phyloP scores from a whole-genome alignment of 2,797 vertebrate species.

The Poecilia gillii region DNA sequence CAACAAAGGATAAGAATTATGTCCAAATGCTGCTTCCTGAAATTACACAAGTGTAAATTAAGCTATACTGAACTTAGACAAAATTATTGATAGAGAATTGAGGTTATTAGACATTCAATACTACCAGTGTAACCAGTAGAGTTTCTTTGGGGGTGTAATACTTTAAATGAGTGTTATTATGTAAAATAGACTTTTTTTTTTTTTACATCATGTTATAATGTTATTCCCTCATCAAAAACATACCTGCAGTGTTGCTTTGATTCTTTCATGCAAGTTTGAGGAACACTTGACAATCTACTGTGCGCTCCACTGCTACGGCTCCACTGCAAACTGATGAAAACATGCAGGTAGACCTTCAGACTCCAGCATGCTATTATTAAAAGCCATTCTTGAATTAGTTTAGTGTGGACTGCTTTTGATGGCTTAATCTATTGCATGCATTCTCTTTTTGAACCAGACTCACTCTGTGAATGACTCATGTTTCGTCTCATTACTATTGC shows the following conservation, averaged over 20 bases:
- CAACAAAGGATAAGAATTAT: background rate
- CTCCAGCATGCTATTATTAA: background rate
- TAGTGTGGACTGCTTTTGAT: background rate
- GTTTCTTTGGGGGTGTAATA: background rate
- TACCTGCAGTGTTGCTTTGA: no score
- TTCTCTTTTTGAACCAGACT: background rate
- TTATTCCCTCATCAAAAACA: no score
- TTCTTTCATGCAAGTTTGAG: no score
- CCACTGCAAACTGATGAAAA: background rate
- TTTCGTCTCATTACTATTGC: background rate
- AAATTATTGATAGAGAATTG: background rate
- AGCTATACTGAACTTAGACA: background rate
- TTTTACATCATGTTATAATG: no score
- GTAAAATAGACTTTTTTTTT: no score
- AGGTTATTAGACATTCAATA: background rate
- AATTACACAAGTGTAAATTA: background rate
- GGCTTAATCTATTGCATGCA: background rate
- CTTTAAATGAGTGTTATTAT: no score
- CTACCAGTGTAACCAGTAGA: background rate
- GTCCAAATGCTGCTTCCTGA: slow-evolving; percentile 7
- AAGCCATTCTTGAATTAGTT: background rate
- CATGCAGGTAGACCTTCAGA: background rate
- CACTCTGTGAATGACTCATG: background rate
- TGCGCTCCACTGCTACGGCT: background rate
- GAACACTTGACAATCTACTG: background rate